These are phyloP conservation scores for Papilio glaucus DNA, from an alignment of 1,140 invertebrate species.

Conservation along the genomic window DNA sequence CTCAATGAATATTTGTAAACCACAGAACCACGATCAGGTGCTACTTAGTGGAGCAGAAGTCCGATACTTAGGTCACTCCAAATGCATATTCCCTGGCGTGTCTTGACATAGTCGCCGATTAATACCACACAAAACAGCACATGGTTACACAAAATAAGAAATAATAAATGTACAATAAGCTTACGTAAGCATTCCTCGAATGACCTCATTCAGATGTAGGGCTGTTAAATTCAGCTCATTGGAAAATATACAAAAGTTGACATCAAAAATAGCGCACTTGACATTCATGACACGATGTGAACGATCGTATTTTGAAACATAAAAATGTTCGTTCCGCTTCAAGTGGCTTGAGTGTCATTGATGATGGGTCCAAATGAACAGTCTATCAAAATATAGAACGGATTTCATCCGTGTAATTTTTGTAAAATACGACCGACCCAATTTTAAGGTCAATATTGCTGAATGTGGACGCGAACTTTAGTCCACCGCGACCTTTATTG, in stretches of 20 bases:
- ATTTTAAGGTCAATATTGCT: constrained; percentile 8
- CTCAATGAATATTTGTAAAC: no score
- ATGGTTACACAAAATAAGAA: no score
- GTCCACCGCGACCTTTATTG: background rate
- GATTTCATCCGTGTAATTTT: constrained; percentile 23
- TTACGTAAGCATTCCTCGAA: no score
- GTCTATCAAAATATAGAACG: constrained; percentile 17
- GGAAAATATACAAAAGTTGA: constrained; percentile 5
- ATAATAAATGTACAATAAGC: no score
- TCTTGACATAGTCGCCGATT: no score
- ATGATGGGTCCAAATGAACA: constrained; percentile 20
- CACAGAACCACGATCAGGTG: no score
- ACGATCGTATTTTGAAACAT: background rate
- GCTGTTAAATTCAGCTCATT: background rate
- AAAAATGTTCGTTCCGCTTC: constrained; percentile 25
- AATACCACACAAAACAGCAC: no score
- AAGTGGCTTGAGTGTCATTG: constrained; percentile 26
- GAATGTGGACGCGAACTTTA: background rate
- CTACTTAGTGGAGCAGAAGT: no score
- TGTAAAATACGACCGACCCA: constrained; percentile 28
- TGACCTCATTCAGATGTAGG: no score
- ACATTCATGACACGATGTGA: background rate
- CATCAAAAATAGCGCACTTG: constrained; percentile 1
- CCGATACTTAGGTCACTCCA: no score
- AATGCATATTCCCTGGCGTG: no score